Percentiles rank a stretch among this genome's conserved stretches.
Evolutionary conservation across 2,113 vertebrate genomes (phyloP).

Genomic region (Mormyrus iriodes): DNA sequence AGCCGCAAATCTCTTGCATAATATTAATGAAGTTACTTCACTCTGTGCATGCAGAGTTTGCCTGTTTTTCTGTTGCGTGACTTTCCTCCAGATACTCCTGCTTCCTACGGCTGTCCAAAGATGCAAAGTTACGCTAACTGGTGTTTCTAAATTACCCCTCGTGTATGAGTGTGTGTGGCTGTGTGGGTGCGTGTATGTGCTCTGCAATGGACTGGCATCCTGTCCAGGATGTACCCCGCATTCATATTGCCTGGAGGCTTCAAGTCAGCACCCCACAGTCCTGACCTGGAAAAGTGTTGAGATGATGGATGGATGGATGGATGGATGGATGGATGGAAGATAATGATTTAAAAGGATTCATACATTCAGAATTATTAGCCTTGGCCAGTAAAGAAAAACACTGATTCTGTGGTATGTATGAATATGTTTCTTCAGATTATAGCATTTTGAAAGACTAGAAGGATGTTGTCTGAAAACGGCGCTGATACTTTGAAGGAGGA

Average conservation of each 20-base stretch:
- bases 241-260: too few relatives aligned
- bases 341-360: background rate
- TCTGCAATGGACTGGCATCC: too few relatives aligned
- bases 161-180: too few relatives aligned
- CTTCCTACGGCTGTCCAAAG: background rate
- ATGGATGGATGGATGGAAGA: background rate
- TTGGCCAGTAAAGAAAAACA: background rate
- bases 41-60: background rate
- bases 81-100: too few relatives aligned
- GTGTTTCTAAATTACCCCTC: background rate
- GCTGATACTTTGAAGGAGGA: background rate
- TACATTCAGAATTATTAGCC: background rate
- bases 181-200: too few relatives aligned
- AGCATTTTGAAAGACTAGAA: too few relatives aligned
- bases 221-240: too few relatives aligned
- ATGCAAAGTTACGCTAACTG: background rate
- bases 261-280: background rate
- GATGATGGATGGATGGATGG: background rate
- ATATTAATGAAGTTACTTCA: background rate
- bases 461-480: background rate
- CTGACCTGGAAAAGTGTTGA: background rate
- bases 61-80: background rate
- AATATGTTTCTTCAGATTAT: too few relatives aligned
- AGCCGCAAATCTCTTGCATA: background rate
- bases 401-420: too few relatives aligned